phyloP scores from a whole-genome alignment of 2,113 vertebrate genomes.

The Rhynchomys soricoides region DNA sequence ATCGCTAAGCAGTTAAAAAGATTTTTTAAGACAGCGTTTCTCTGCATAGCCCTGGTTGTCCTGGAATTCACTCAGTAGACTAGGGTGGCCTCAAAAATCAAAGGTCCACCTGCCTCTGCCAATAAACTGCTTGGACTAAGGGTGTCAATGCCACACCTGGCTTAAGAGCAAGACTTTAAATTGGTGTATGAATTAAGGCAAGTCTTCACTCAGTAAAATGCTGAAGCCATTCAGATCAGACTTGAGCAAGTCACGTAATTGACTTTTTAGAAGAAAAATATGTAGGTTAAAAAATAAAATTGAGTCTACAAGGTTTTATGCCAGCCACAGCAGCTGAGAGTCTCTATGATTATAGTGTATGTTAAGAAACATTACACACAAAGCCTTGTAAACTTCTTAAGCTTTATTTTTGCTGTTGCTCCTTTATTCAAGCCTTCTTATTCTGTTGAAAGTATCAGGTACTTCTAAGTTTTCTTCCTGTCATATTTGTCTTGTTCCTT shows the following conservation, averaged over 20 bases:
- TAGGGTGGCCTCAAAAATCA: background rate
- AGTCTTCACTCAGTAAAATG: background rate
- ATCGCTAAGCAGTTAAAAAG: background rate
- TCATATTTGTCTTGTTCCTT: background rate
- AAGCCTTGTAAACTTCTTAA: background rate
- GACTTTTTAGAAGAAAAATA: background rate
- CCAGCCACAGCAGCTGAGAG: background rate
- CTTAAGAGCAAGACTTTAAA: background rate
- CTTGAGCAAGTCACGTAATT: background rate
- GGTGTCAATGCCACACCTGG: background rate
- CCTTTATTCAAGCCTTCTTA: background rate
- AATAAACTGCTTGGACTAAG: background rate
- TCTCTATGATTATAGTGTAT: background rate
- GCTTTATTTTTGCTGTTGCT: background rate
- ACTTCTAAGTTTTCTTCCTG: background rate
- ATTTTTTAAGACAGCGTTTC: background rate
- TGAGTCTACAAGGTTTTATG: background rate
- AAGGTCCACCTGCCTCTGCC: background rate
- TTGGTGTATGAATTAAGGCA: background rate
- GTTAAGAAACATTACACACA: background rate
- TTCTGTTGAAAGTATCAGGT: background rate
- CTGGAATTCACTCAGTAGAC: background rate
- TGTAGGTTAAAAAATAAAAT: background rate
- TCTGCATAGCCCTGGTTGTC: background rate
- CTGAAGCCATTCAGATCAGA: conserved; percentile 31